A percentile compares a stretch with the other conserved stretches of the same genome.
Evolutionary conservation across 2,888 invertebrate species (phyloP).

Genomic region (Hypomecis punctinalis): DNA sequence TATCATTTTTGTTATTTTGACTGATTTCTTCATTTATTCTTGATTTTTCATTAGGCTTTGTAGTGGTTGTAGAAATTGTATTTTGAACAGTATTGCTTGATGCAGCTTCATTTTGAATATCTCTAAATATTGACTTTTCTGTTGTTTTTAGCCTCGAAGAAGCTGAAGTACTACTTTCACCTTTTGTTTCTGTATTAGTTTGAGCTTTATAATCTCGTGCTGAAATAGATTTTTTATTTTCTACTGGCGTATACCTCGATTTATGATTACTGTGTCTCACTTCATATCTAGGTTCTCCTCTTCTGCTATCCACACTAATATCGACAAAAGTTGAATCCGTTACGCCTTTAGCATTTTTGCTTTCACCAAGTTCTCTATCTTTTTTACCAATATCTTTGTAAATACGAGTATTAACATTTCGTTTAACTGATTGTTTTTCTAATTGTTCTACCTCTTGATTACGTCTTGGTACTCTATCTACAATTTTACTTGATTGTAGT

Average conservation of each 20-base stretch:
- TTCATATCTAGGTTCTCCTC: constrained; percentile 79
- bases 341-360: constrained; percentile 45
- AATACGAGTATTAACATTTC: constrained; percentile 52
- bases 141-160: constrained; percentile 41
- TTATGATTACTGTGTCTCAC: constrained; percentile 69
- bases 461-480: constrained; percentile 62
- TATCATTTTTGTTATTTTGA: constrained; percentile 42
- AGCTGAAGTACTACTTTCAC: constrained; percentile 35
- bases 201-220: constrained; percentile 63
- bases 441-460: constrained; percentile 53
- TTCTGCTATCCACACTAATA: constrained; percentile 65
- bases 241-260: constrained; percentile 64
- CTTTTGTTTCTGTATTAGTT: constrained; percentile 40
- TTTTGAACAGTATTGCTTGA: constrained; percentile 57
- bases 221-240: constrained; percentile 67
- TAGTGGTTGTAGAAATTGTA: constrained; percentile 48
- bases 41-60: constrained; percentile 29
- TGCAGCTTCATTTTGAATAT: constrained; percentile 57
- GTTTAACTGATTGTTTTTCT: constrained; percentile 55
- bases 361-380: constrained; percentile 59
- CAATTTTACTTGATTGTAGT: constrained; percentile 70
- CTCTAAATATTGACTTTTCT: constrained; percentile 36
- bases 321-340: constrained; percentile 61
- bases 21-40: constrained; percentile 18
- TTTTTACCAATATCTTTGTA: constrained; percentile 74